Base-by-base conservation (phyloP, 2,113 vertebrate genomes). In the Petrocephalus microphthalmus region DNA sequence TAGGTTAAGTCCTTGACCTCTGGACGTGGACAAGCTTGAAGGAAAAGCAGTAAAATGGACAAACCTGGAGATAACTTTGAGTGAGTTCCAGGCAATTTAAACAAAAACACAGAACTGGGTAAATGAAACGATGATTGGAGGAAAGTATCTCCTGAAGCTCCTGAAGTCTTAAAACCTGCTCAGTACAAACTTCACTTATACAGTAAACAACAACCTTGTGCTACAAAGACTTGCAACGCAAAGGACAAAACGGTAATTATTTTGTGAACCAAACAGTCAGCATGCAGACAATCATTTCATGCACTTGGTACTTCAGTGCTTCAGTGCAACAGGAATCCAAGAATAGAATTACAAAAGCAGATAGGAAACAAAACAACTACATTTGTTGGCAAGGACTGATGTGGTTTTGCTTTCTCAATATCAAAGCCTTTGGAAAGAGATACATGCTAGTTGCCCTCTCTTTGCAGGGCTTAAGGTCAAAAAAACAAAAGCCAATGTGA, bases 81-180 rank as follows among this genome's bases (percentile, higher is more conserved):
- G 87, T 88, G 82, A 86, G 33, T 13, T 64, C 13, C 2, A 11
- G 29, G 67, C 86, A 86, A 86, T 89, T 89, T 88, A 37, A 89
- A 20, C 19, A 87, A 84, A 90, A 51, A 60, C 81, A 85, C 86
- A 86, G 84, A 81, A 53, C 52, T 1, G 52, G 52, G 7, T 53
- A 53, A 53, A 13, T 53, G 6, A 53, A 6, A 53, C 2, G 52
- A 53, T 7, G 53, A 25, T 10, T 19, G 5, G 22, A 47, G 45
- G 45, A 19, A 51, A 85, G 22, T 33, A 49, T 10, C 13, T 7
- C 7, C 7, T 7, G 13, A 53, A 7, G 7, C 13, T 7, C 7
- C 7, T 7, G 13, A 53, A 7, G 7, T 13, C 52, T 53, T 53
- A 53, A 53, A 53, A 13, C 13, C 52, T 53, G 13, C 7, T 53